phyloP scores from a whole-genome alignment of 2,888 invertebrate species.

The Sphaerophoria rueppellii region DNA sequence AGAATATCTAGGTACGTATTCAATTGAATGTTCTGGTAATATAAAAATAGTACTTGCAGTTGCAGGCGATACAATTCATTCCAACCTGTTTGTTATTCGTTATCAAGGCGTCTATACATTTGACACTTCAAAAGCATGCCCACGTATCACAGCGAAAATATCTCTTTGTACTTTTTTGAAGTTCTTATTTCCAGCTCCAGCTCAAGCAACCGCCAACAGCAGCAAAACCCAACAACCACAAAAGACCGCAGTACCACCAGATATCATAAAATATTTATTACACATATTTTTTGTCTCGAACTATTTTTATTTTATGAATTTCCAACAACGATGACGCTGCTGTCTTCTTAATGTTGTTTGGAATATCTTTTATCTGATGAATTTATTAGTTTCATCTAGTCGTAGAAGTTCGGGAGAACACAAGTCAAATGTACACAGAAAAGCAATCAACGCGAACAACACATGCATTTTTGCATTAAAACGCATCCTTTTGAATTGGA shows the following conservation, averaged over 20 bases:
- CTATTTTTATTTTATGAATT: slow-evolving; percentile 59
- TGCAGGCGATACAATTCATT: slow-evolving; percentile 18
- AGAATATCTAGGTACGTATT: slow-evolving; percentile 4
- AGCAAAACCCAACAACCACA: background rate
- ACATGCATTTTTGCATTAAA: slow-evolving; percentile 14
- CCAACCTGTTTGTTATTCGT: slow-evolving; percentile 63
- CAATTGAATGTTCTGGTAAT: slow-evolving; percentile 35
- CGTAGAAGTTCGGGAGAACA: slow-evolving; percentile 7
- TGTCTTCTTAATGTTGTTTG: slow-evolving; percentile 54
- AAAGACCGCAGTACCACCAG: slow-evolving; percentile 12
- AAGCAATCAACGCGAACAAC: too few species aligned
- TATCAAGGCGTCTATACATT: slow-evolving; percentile 67
- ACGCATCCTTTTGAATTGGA: background rate
- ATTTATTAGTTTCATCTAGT: slow-evolving; percentile 58
- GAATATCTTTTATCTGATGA: slow-evolving; percentile 62
- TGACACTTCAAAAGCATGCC: slow-evolving; percentile 63
- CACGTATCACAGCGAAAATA: slow-evolving; percentile 42
- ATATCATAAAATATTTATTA: slow-evolving; percentile 48
- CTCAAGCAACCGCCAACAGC: background rate
- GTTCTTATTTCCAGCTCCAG: slow-evolving; percentile 46
- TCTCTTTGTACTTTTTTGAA: slow-evolving; percentile 59
- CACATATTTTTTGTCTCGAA: slow-evolving; percentile 44
- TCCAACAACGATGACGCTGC: slow-evolving; percentile 25
- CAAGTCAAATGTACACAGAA: background rate
- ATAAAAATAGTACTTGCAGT: slow-evolving; percentile 4